Evolutionary conservation across 2,888 invertebrate genomes (phyloP), one percentile per base, ranked within the genome.

Genomic region (Agonopterix subpropinquella): DNA sequence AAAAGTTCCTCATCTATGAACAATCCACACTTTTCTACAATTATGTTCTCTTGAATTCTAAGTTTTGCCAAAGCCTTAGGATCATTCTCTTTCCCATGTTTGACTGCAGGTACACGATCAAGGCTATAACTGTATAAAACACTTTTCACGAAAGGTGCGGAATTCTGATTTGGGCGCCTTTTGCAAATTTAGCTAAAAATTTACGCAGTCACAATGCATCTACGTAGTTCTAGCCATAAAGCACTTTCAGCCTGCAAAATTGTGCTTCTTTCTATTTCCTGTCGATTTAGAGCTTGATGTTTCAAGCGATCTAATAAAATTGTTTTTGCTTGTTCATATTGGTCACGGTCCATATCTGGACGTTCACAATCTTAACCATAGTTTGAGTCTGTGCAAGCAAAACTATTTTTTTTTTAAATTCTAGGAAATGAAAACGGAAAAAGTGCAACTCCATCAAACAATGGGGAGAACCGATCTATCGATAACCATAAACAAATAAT

Each of bases 11-110:
- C 36, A 36, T 57, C 53, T 2, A 57, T 51, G 37, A 51, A 53
- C 2, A 53, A 35, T 8, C 57, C 55, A 48, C 55, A 55, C 36
- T 41, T 47, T 39, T 50, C 9, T 1, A 53, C 41, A 9, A 8
- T 15, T 0, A 47, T 41, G 2, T 48, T 44, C 44, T 52, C 49
- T 48, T 55, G 53, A 4, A 13, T 7, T 11, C 13, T 11, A 2
- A 54, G 18, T 44, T 56, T 53, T 11, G 28, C 35, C 2, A 54
- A 13, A 3, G 52, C 52, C 4, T 8, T 35, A 13, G 18, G 8
- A 45, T 57, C 56, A 48, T 54, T 49, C 28, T 41, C 44, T 43
- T 36, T 52, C 9, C 55, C 53, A 45, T 55, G 45, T 46, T 44
- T 13, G 3, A 55, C 45, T 1, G 51, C 13, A 4, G 45, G 35